Evolutionary conservation across 92 coral and sea anemone species (phyloP), one percentile per base, ranked within the genome.

Genomic region (Heliopora coerulea): DNA sequence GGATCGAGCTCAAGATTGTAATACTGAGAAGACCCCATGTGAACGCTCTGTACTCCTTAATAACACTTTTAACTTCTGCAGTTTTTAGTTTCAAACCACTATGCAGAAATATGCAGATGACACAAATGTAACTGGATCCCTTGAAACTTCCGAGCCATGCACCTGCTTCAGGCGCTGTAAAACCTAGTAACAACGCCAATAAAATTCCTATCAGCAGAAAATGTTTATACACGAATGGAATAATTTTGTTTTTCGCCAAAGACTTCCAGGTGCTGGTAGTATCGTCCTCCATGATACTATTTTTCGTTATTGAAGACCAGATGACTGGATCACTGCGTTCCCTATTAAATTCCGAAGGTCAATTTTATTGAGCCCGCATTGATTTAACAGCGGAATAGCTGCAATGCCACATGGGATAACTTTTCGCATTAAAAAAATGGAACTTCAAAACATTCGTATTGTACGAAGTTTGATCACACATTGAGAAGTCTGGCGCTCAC

Each of bases 61-160:
- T 46, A 58, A 91, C 93, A 56, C 82, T 87, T 37, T 93, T 90
- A 15, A 90, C 80, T 62, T 91, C 98, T 13, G 96, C 96, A 40
- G 96, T 93, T 66, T 73, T 86, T 18, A 93, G 83, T 67, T 93
- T 93, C 62, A 93, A 78, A 19, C 98, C 98, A 70, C 62, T 49
- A 27, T 70, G 77, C n/a, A 70, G 26, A 54, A 70, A 70, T 19
- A 70, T 23, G 24, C 19, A 28, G 1, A 70, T 70, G 11, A 70
- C 58, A 70, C 77, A 70, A 30, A 70, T 70, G 27, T 70, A 70
- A 32, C 26, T 70, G 0, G 77, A 70, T 18, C 77, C 77, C 31
- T 52, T 21, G 11, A 70, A 70, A 27, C 77, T 70, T 8, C 77
- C 63, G 1, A 70, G 63, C 49, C 52, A 70, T 8, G 31, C 49